Percentiles rank a stretch among this genome's conserved stretches.
phyloP scores from a whole-genome alignment of 2,797 vertebrate genomes.

The Simalia tracyae region DNA sequence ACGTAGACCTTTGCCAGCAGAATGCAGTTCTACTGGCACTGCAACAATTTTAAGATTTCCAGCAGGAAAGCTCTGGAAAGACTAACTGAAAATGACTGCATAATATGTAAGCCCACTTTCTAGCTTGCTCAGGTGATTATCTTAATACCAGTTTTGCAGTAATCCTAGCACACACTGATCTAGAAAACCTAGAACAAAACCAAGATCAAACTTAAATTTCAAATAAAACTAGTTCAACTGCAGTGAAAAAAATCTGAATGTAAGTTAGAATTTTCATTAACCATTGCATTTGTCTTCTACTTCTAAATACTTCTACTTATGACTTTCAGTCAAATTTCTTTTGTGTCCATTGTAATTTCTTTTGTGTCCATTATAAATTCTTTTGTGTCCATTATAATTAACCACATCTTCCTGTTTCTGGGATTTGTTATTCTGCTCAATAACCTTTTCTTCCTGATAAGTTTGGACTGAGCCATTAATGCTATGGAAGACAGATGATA shows the following conservation, averaged over 20 bases:
- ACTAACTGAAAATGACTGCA: neutral
- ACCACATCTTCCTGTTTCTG: neutral
- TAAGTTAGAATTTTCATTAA: neutral
- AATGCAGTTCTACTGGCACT: neutral
- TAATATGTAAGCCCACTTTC: neutral
- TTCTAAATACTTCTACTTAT: neutral
- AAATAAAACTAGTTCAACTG: constrained; percentile 34
- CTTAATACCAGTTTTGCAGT: neutral
- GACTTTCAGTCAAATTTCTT: neutral
- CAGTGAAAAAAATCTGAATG: constrained; percentile 3
- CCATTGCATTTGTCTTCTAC: neutral
- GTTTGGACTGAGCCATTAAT: constrained; percentile 40
- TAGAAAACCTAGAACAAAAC: neutral
- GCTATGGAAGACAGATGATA: constrained; percentile 45
- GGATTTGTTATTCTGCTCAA: constrained; percentile 4
- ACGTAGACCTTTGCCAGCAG: neutral
- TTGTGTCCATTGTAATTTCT: neutral
- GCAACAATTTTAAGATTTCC: neutral
- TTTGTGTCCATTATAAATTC: neutral
- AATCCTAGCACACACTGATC: neutral
- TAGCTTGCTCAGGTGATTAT: neutral
- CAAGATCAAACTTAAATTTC: constrained; percentile 29
- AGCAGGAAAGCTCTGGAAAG: neutral
- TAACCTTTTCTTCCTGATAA: constrained; percentile 47
- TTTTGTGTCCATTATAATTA: neutral